These are phyloP conservation scores for Enoplosus armatus DNA, from an alignment of 2,797 vertebrate genomes.

Conservation along the genomic window DNA sequence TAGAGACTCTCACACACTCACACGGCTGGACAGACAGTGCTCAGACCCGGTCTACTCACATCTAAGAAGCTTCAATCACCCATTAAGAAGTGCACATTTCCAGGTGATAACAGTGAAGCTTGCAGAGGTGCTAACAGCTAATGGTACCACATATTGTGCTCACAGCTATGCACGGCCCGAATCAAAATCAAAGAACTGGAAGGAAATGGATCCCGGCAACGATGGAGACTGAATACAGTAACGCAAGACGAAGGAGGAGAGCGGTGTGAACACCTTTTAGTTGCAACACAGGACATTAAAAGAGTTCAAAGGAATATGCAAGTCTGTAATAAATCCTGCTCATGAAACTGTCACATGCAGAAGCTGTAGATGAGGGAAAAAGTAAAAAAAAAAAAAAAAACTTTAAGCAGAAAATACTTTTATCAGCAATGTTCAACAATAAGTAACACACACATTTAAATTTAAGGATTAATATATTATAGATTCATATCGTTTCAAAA, in stretches of 20 bases:
- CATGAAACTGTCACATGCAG: neutral
- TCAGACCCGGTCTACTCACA: constrained; percentile 54
- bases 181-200: constrained; percentile 19
- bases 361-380: neutral
- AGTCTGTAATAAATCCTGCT: neutral
- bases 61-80: constrained; percentile 53
- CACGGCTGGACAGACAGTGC: constrained; percentile 50
- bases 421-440: neutral
- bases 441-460: neutral
- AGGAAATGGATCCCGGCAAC: constrained; percentile 33
- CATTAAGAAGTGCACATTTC: constrained; percentile 61
- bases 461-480: too few relatives aligned
- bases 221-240: neutral
- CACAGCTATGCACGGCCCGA: neutral
- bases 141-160: constrained; percentile 19
- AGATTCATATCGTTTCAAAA: neutral
- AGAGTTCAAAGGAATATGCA: neutral
- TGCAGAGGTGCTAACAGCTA: constrained; percentile 66
- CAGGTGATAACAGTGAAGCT: constrained; percentile 64
- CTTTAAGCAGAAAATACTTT: neutral
- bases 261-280: neutral
- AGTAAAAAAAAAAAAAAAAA: neutral
- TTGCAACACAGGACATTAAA: neutral
- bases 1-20: constrained; percentile 46
- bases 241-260: neutral